These are phyloP conservation scores for Pelochelys cantorii DNA, from an alignment of 2,797 vertebrate genomes.

Conservation along the genomic window DNA sequence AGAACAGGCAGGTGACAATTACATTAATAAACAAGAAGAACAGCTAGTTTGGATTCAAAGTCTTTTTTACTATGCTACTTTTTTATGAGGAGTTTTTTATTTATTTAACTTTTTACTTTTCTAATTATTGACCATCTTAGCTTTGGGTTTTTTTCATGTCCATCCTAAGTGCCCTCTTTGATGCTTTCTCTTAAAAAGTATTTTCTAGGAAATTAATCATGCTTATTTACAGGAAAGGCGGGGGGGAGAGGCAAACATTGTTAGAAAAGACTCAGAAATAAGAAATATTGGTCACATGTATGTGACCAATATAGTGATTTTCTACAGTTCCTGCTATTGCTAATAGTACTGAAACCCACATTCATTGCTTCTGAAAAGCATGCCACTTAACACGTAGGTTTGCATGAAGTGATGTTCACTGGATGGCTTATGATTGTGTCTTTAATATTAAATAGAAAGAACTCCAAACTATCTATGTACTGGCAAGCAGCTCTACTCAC, in stretches of 20 bases:
- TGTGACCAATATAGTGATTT: background rate
- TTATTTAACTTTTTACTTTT: conserved; percentile 52
- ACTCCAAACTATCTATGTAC: conserved; percentile 56
- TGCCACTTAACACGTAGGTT: conserved; percentile 17
- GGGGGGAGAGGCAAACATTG: background rate
- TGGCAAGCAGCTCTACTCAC: conserved; percentile 14
- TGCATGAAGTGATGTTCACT: conserved; percentile 31
- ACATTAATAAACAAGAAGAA: conserved; percentile 6
- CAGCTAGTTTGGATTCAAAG: conserved; percentile 1
- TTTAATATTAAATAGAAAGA: conserved; percentile 42
- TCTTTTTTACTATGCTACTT: conserved; percentile 50
- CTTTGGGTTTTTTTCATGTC: background rate
- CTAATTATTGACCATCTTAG: conserved; percentile 53
- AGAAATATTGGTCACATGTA: conserved; percentile 24
- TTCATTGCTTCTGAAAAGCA: conserved; percentile 63
- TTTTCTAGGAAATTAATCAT: conserved; percentile 48
- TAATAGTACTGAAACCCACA: conserved; percentile 48
- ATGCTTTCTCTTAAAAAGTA: conserved; percentile 45
- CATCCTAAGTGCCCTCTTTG: conserved; percentile 28
- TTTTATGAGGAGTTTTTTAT: conserved; percentile 22
- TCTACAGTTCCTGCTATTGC: background rate
- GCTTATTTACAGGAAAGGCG: conserved; percentile 27
- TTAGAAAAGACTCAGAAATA: conserved; percentile 19
- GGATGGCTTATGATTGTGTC: conserved; percentile 29
- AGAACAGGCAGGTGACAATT: fast-evolving